phyloP scores from a whole-genome alignment of 2,113 vertebrate genomes.

The Callospermophilus lateralis region DNA sequence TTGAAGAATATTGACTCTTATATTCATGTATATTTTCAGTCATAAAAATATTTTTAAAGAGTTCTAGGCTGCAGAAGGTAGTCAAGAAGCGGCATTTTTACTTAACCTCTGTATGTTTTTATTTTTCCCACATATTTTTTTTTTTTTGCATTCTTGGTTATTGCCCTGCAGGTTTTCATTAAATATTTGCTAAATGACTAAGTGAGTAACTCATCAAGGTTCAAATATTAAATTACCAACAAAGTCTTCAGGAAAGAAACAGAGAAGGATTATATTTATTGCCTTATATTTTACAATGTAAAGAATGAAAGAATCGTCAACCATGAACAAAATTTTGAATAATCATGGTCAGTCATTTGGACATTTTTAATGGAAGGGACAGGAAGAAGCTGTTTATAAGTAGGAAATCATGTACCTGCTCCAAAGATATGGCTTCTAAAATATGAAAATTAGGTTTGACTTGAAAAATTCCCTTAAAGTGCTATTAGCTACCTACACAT shows the following conservation, averaged over 20 bases:
- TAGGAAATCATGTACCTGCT: background rate
- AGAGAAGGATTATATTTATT: background rate
- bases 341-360: background rate
- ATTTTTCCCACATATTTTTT: background rate
- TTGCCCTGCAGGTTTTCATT: background rate
- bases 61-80: background rate
- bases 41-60: background rate
- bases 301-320: background rate
- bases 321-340: background rate
- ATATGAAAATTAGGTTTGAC: constrained; percentile 33
- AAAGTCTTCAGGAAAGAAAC: background rate
- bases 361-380: background rate
- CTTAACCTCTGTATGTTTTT: background rate
- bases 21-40: background rate
- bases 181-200: constrained; percentile 45
- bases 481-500: background rate
- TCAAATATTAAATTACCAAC: background rate
- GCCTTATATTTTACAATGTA: background rate
- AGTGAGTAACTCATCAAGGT: constrained; percentile 21
- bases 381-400: background rate
- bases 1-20: background rate
- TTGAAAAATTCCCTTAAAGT: constrained; percentile 59
- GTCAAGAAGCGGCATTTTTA: background rate
- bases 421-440: constrained; percentile 24
- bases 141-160: background rate